Base-by-base conservation (phyloP, 2,888 invertebrate species). In the Pecten maximus region DNA sequence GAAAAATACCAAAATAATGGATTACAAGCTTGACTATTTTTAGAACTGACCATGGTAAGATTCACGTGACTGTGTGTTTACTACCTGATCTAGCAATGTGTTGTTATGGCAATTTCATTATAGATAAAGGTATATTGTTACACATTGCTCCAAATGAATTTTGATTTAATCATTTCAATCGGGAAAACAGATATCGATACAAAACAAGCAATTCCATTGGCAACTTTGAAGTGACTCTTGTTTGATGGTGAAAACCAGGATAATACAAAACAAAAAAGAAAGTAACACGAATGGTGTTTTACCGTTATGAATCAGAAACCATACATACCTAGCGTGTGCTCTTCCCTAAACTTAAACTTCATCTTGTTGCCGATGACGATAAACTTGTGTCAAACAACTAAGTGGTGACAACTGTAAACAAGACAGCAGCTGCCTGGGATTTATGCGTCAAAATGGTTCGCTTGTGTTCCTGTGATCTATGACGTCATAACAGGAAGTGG, bases 331-430 rank as follows among this genome's bases (percentile, higher is more conserved):
- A 96, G 94, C 50, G 96, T 96, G 90, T 96, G 96, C 90, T 96
- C 96, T 92, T 96, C 96, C 93, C 96, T 96, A 91, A 96, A 96
- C 92, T 96, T 96, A 93, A 96, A 96, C 93, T 96, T 96, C 96
- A 96, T 96, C n/a, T 92, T 94, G 87, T 88, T 23, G 2, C 23
- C n/a, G 10, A 86, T 40, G 88, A 40, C 60, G 50, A 44, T 16
- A 87, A 87, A 35, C n/a, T n/a, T n/a, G n/a, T 16, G 87, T 50
- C 40, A 88, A 40, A 87, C 40, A 87, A 89, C 35, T 40, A 86
- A 40, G 35, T 88, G 39, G 86, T 88, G 35, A 40, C 50, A 12
- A 89, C 88, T 89, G 60, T 74, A 89, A 88, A 40, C 92, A 88
- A 48, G n/a, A 74, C 87, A 54, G 88, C 91, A 90, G 88, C 90